Evolutionary conservation across 1,140 invertebrate species (phyloP), one percentile per base, ranked within the genome.

Genomic region (Papilio dardanus): DNA sequence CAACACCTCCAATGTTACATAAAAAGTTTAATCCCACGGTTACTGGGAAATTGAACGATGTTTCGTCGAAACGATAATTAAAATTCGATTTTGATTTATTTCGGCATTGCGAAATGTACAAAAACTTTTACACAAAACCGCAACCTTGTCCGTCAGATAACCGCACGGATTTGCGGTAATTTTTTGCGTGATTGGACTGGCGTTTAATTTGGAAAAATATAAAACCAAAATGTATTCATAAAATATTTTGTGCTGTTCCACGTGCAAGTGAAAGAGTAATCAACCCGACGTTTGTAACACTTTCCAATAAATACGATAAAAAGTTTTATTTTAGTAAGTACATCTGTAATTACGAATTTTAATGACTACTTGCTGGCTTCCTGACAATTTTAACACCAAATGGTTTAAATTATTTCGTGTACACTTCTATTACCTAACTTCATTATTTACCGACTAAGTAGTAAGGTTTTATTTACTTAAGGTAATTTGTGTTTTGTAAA

Each of bases 141-240:
- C 71, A 50, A 50, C 71, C 71, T 73, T 73, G 71, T 73, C 46
- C 46, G 50, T 73, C 71, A 73, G 28, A 73, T 54, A 73, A 73
- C 71, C 50, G 46, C 28, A 8, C 46, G 71, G 33, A 73, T 42
- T 54, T 50, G 30, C 10, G 71, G 46, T 58, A 31, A 31, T 73
- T 73, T 73, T 58, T 73, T 46, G 69, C 42, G 71, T 73, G 71
- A 73, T 54, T 54, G 71, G 30, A 58, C 14, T 35, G 71, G 71
- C 46, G 50, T 35, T 58, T 73, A 54, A 73, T 73, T 73, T 35
- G 16, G n/a, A 54, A 73, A 73, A 33, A 73, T 54, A 73, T 33
- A 58, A 24, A 33, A 31, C 21, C 28, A 54, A 73, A 50, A 73
- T 30, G 50, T 24, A 54, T 54, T 54, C 42, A 46, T 62, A 62